Conservation (phyloP, 2,113 vertebrate species). For the Microcebus jonahi region DNA sequence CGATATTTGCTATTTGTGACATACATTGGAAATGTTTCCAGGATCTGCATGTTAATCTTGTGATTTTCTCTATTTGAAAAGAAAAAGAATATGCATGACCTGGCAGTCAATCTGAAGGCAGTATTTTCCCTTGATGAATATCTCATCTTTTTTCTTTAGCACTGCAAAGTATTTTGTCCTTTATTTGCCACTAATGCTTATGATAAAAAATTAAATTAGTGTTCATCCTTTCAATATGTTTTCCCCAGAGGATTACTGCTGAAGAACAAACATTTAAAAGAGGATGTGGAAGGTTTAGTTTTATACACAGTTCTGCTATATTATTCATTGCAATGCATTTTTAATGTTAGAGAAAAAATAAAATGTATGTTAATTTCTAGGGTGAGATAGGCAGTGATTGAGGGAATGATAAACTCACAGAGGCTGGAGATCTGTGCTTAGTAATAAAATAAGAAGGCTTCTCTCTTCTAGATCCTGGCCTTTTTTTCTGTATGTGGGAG, state of each 20-base stretch:
- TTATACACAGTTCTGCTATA: constrained; percentile 88
- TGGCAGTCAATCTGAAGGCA: constrained; percentile 77
- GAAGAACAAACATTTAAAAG: constrained; percentile 90
- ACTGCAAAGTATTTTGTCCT: constrained; percentile 86
- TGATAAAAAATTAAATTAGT: constrained; percentile 92
- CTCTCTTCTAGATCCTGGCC: neutral
- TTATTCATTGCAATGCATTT: constrained; percentile 90
- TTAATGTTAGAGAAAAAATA: constrained; percentile 87
- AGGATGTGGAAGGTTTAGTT: constrained; percentile 83
- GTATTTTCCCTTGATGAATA: constrained; percentile 85
- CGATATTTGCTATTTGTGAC: constrained; percentile 74
- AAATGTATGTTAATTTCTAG: constrained; percentile 88
- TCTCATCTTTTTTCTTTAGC: constrained; percentile 82
- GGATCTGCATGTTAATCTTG: constrained; percentile 83
- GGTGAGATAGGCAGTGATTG: constrained; percentile 78
- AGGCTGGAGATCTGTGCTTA: constrained; percentile 69
- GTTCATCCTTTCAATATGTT: constrained; percentile 87
- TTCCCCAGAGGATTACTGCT: constrained; percentile 85
- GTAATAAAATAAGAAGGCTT: constrained; percentile 37
- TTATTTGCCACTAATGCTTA: constrained; percentile 88
- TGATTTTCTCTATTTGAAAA: constrained; percentile 83
- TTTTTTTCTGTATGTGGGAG: neutral
- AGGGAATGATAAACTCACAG: constrained; percentile 81
- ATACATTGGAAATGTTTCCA: constrained; percentile 78
- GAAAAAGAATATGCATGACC: constrained; percentile 77